phyloP scores from a whole-genome alignment of 1,140 invertebrate species.

The Phymorhynchus buccinoides region DNA sequence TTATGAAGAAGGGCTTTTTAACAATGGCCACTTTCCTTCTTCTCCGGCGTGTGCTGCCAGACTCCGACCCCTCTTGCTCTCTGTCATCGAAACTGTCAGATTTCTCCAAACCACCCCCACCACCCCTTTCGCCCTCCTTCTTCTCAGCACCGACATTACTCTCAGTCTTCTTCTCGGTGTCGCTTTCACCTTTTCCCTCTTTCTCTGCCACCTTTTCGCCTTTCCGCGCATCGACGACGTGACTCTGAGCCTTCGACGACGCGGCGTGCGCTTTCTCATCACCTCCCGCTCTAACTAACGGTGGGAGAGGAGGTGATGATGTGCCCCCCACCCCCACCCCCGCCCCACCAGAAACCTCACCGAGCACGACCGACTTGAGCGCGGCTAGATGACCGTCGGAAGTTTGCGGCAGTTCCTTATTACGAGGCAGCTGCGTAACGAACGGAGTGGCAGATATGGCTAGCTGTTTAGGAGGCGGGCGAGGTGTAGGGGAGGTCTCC shows the following conservation, averaged over 20 bases:
- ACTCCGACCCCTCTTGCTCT: too few species aligned
- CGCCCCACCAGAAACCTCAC: not conserved
- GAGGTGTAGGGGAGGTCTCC: not conserved
- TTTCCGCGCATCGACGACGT: too few species aligned
- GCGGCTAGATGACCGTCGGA: conserved; percentile 36
- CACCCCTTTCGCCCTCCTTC: not conserved
- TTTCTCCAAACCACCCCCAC: not conserved
- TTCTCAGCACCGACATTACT: too few species aligned
- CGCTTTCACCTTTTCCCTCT: not conserved
- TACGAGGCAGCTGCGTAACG: conserved; percentile 25
- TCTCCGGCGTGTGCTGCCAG: too few species aligned
- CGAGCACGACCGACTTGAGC: conserved; percentile 25
- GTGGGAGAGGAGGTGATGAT: not conserved
- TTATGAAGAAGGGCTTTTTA: not conserved
- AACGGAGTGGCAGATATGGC: conserved; percentile 19
- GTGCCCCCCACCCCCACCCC: too few species aligned
- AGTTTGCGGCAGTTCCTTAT: conserved; percentile 12
- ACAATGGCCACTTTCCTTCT: not conserved
- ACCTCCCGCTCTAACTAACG: not conserved
- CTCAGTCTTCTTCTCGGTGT: not conserved
- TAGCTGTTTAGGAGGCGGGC: not conserved
- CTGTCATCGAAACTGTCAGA: not conserved
- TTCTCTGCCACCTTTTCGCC: too few species aligned
- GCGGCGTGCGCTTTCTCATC: not conserved
- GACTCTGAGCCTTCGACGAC: too few species aligned